Evolutionary conservation across 2,113 vertebrate genomes (phyloP).

Genomic region (Podocnemis expansa): DNA sequence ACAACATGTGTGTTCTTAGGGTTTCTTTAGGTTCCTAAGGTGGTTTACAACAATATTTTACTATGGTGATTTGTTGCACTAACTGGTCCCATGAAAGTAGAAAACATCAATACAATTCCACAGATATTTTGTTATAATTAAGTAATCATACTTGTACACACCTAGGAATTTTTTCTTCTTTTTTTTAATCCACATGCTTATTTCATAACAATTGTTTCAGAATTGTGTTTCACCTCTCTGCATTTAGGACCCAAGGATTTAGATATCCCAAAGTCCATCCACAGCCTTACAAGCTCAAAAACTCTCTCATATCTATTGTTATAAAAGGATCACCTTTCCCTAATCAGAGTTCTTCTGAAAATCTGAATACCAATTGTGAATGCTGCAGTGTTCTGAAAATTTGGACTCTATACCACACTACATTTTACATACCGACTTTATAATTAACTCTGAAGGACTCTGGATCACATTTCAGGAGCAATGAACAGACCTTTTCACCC

Average conservation of each 20-base stretch:
- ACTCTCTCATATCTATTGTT: background rate
- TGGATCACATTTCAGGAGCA: background rate
- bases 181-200: background rate
- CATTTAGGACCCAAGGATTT: background rate
- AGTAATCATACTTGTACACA: background rate
- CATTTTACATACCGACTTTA: background rate
- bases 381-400: background rate
- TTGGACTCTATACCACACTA: background rate
- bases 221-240: background rate
- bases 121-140: background rate
- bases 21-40: background rate
- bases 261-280: background rate
- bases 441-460: background rate
- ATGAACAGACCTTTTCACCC: rapidly evolving
- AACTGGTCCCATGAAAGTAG: background rate
- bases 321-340: background rate
- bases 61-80: background rate
- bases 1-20: background rate
- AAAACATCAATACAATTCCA: background rate
- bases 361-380: background rate
- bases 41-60: background rate
- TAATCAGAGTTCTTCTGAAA: background rate
- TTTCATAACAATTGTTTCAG: background rate
- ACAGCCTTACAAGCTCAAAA: background rate
- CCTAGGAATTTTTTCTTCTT: background rate